Conservation (phyloP, 2,797 vertebrate genomes). For the Cuculus canorus region DNA sequence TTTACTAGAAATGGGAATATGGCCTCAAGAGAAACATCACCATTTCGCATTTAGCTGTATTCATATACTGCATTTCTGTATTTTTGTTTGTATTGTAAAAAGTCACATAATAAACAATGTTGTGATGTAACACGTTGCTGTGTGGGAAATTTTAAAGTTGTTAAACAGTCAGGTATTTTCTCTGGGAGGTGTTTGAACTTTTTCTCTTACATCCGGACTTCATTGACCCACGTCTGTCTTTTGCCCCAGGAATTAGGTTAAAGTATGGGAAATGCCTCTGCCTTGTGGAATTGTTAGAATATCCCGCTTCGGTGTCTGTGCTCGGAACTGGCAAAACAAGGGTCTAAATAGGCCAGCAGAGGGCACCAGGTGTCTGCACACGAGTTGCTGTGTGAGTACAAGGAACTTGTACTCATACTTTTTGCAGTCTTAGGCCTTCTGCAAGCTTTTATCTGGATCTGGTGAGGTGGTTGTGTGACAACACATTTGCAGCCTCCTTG, state of each 20-base stretch:
- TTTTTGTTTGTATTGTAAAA: constrained; percentile 99
- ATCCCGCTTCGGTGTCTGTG: accelerated
- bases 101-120: constrained; percentile 99
- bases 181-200: not conserved
- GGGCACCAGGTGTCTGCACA: not conserved
- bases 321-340: not conserved
- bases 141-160: not conserved
- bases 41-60: constrained; percentile 89
- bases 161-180: not conserved
- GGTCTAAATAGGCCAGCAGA: constrained; percentile 14
- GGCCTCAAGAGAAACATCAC: constrained; percentile 82
- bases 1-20: constrained; percentile 84
- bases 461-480: not conserved
- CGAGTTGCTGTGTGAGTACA: accelerated
- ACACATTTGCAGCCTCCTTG: accelerated
- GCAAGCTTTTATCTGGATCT: not conserved
- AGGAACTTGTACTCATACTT: accelerated
- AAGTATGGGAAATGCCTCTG: not conserved
- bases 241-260: not conserved
- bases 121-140: constrained; percentile 85
- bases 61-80: constrained; percentile 96
- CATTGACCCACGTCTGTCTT: not conserved
- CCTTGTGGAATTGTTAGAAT: not conserved
- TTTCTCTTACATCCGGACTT: not conserved
- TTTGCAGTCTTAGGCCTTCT: not conserved